Conservation (phyloP, 2,888 invertebrate genomes). For the Lapara coniferarum region DNA sequence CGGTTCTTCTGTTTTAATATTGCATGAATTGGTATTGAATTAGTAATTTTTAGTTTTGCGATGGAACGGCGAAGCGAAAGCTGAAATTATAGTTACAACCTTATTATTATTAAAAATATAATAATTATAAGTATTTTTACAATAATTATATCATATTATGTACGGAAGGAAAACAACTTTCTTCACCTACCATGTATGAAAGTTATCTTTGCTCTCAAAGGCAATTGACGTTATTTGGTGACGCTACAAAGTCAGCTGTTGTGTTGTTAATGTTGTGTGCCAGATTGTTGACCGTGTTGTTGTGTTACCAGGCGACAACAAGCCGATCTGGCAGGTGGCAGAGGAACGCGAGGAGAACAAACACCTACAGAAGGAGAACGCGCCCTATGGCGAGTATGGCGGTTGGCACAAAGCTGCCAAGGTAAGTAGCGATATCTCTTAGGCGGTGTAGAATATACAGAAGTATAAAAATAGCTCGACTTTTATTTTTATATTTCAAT, state of each 20-base stretch:
- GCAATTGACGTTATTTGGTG: constrained; percentile 6
- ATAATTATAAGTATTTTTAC: neutral
- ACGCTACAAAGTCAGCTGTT: constrained; percentile 23
- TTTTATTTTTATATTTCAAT: too few species aligned
- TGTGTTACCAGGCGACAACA: constrained; percentile 89
- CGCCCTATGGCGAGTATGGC: constrained; percentile 95
- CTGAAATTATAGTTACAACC: too few species aligned
- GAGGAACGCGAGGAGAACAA: constrained; percentile 99
- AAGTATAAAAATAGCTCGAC: too few species aligned
- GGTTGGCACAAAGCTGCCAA: constrained; percentile 99
- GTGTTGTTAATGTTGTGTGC: constrained; percentile 25
- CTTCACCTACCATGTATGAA: too few species aligned
- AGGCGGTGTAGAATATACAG: too few species aligned
- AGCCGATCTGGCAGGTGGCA: constrained; percentile 98
- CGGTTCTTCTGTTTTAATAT: constrained; percentile 1
- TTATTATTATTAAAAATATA: too few species aligned
- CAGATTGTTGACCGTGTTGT: constrained; percentile 24
- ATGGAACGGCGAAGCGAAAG: too few species aligned
- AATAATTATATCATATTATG: constrained; percentile 26
- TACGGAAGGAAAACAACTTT: too few species aligned
- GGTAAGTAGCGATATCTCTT: constrained; percentile 47
- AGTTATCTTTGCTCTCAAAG: too few species aligned
- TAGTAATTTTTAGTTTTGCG: too few species aligned
- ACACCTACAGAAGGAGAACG: constrained; percentile 92
- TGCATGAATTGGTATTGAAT: constrained; percentile 1